Conservation (phyloP, 2,888 invertebrate species). For the Nasonovia ribisnigri region DNA sequence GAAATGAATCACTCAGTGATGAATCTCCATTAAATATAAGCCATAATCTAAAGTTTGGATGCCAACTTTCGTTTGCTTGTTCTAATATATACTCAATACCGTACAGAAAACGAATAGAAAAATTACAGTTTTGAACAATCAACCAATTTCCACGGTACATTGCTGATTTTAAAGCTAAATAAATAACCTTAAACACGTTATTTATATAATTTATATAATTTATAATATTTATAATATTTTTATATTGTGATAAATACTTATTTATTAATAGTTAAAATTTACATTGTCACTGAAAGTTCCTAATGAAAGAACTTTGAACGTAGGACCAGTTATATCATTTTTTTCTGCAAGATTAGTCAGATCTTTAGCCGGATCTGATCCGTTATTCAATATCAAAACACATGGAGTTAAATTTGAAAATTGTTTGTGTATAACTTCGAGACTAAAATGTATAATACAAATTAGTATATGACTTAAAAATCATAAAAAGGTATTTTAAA, state of each 20-base stretch:
- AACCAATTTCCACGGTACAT: conserved; percentile 57
- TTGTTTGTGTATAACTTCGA: conserved; percentile 23
- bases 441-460: conserved; percentile 13
- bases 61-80: conserved; percentile 29
- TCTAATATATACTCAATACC: conserved; percentile 38
- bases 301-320: conserved; percentile 45
- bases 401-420: conserved; percentile 54
- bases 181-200: conserved; percentile 1
- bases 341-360: conserved; percentile 23
- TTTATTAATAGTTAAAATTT: background rate
- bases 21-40: conserved; percentile 32
- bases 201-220: too few relatives aligned
- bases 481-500: background rate
- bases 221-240: background rate
- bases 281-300: conserved; percentile 47
- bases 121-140: conserved; percentile 57
- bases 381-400: conserved; percentile 40
- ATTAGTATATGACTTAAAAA: background rate
- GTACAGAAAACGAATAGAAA: conserved; percentile 17
- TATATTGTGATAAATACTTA: background rate
- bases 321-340: conserved; percentile 39
- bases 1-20: background rate
- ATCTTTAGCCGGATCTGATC: conserved; percentile 26
- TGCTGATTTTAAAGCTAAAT: conserved; percentile 47
- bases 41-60: conserved; percentile 56